Evolutionary conservation across 2,888 invertebrate species (phyloP), one percentile per base, ranked within the genome.

Genomic region (Peribatodes rhomboidaria): DNA sequence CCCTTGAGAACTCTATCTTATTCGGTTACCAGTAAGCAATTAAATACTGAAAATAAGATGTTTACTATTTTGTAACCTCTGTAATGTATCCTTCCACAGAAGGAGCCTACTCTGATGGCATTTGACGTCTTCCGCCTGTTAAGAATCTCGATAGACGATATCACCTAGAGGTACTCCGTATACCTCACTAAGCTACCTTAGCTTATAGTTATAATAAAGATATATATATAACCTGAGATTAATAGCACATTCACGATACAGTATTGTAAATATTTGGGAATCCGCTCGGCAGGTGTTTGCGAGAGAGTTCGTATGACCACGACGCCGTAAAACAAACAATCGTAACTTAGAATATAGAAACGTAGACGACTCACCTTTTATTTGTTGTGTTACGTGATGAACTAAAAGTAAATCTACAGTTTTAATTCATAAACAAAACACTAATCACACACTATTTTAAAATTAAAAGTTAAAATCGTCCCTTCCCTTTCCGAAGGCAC

Each of bases 341-440:
- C 27, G 2, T 47, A 8, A 0, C 31, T 11, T n/a, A 20, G 7
- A 49, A 18, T 37, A 57, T 2, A 42, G 3, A 31, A 31, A 27
- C 3, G 14, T 31, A 14, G 13, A 33, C n/a, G 49, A 77, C 86
- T 83, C 76, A 88, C 87, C 84, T 79, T 72, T 71, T 68, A 74
- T 71, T 81, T 78, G 72, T 68, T 79, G 76, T 71, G 63, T 73
- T 74, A 67, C 66, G 65, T 64, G 65, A 62, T 46, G 62, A 61
- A 70, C 56, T 57, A 68, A 74, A 75, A 63, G 57, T 58, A 77
- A 73, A 68, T 66, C 72, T 75, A 73, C 62, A 72, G 73, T 77
- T 80, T 82, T 80, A 80, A 81, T 81, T 83, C 72, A 84, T 84
- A 84, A 87, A 86, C 81, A 84, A 83, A 84, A 84, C 87, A 87